Evolutionary conservation across 1,140 invertebrate species (phyloP), one percentile per base, ranked within the genome.

Genomic region (Zaprionus inermis): DNA sequence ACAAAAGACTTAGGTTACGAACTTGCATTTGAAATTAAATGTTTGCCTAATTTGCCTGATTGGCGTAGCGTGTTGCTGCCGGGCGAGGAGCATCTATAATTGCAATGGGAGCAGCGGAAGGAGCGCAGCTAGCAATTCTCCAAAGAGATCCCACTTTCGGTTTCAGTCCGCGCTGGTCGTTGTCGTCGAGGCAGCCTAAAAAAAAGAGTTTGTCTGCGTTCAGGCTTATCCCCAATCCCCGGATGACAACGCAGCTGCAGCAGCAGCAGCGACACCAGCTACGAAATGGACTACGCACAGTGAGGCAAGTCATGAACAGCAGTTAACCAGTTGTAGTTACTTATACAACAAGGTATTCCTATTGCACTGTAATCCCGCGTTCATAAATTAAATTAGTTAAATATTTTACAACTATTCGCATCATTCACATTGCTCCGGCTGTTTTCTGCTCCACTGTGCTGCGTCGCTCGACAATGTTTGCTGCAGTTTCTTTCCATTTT

Each of bases 41-140:
- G 83, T 86, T 85, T 86, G 83, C 82, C 82, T 86, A 86, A 85
- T 86, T 82, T 70, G 82, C 82, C 69, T 76, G 82, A 86, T 82
- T 86, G 80, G 65, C 51, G 12, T 72, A 51, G 63, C 71, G 76
- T 72, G 73, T 56, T 72, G 12, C 58, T 69, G 58, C 54, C n/a
- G n/a, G n/a, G n/a, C n/a, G n/a, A 55, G 60, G 57, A 22, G 12
- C 38, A 70, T 46, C 7, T 32, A 5, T n/a, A 18, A 16, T 9
- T 28, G 24, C 9, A 41, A 52, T 24, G 54, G 18, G 28, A 49
- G 16, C 12, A 22, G 2, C n/a, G 51, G 16, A 5, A 4, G 1
- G 24, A 28, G 12, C 46, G 41, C 24, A 41, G 34, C n/a, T 18
- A 24, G 28, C 55, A 74, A 76, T 73, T 65, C 83, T 89, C 83